Evolutionary conservation across 2,113 vertebrate species (phyloP).

Genomic region (Syrrhaptes paradoxus): DNA sequence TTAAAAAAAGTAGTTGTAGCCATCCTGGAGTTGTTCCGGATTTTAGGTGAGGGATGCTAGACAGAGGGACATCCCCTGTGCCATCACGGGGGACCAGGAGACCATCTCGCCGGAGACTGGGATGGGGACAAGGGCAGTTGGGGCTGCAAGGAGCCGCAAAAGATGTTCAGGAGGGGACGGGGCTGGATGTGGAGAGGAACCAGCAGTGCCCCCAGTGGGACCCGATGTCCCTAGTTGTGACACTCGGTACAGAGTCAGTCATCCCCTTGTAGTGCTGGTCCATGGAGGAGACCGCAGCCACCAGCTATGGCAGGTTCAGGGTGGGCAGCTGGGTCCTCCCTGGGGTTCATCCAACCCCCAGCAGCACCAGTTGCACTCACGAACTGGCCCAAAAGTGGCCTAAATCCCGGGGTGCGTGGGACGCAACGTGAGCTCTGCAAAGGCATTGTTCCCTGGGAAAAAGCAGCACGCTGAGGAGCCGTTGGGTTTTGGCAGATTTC

Average conservation of each 20-base stretch:
- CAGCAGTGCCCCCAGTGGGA: accelerated
- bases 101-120: accelerated
- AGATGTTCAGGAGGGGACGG: not conserved
- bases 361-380: not conserved
- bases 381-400: not conserved
- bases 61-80: not conserved
- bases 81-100: not conserved
- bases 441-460: not conserved
- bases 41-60: not conserved
- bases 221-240: not conserved
- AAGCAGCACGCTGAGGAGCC: not conserved
- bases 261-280: not conserved
- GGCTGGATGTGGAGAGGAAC: not conserved
- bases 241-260: not conserved
- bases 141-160: not conserved
- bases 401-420: accelerated
- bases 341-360: not conserved
- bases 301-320: not conserved
- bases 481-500: not conserved
- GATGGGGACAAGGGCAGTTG: not conserved
- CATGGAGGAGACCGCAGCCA: accelerated
- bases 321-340: not conserved
- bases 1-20: not conserved
- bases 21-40: not conserved
- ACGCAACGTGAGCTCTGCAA: accelerated